phyloP scores from a whole-genome alignment of 2,113 vertebrate genomes.

The Coracopsis vasa region DNA sequence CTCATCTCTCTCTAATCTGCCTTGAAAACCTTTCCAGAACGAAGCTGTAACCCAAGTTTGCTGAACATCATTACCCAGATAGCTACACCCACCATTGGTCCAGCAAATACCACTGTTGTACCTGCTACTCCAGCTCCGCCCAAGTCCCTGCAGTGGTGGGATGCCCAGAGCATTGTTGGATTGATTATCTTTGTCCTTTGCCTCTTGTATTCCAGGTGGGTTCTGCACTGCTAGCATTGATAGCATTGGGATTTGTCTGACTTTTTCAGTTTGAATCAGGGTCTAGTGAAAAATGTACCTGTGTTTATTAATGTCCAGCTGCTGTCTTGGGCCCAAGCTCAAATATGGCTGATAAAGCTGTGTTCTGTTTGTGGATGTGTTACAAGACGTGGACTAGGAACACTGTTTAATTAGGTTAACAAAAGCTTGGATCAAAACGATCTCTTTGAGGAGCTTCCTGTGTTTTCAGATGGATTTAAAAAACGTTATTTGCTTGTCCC shows the following conservation, averaged over 20 bases:
- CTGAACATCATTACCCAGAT: conserved; percentile 84
- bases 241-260: not conserved
- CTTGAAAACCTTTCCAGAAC: conserved; percentile 75
- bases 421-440: not conserved
- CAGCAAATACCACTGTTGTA: conserved; percentile 73
- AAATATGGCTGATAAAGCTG: not conserved
- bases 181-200: conserved; percentile 86
- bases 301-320: not conserved
- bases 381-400: not conserved
- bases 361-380: not conserved
- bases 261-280: not conserved
- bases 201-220: conserved; percentile 92
- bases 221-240: not conserved
- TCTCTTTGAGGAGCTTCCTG: not conserved
- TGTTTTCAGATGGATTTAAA: not conserved
- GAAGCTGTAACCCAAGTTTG: conserved; percentile 87
- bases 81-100: conserved; percentile 64
- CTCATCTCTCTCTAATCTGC: not conserved
- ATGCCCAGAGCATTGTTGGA: conserved; percentile 82
- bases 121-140: conserved; percentile 64
- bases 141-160: conserved; percentile 84
- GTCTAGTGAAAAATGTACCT: not conserved
- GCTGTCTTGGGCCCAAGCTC: not conserved
- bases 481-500: not conserved
- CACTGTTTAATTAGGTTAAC: not conserved